Conservation (phyloP, 2,797 vertebrate genomes). For the Urosaurus nigricauda region DNA sequence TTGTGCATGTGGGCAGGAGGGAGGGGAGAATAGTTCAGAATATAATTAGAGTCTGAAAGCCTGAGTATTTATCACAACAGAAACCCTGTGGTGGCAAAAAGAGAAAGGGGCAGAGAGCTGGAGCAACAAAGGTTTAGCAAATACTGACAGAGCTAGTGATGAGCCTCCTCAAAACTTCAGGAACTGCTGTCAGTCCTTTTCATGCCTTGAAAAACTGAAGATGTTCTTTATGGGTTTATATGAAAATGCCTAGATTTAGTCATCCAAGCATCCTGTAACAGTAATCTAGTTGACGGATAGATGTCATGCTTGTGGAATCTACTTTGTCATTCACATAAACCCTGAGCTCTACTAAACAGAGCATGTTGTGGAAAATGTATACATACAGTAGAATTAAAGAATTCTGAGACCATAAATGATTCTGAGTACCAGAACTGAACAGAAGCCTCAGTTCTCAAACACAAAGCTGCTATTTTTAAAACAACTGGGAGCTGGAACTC, state of each 20-base stretch:
- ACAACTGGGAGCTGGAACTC: background rate
- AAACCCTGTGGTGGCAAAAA: background rate
- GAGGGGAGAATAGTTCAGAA: background rate
- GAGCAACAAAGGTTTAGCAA: background rate
- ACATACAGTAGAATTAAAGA: background rate
- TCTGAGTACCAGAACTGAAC: background rate
- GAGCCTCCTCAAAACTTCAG: background rate
- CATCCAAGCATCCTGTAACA: background rate
- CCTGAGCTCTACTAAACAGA: background rate
- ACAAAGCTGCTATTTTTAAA: background rate
- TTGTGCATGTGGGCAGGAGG: background rate
- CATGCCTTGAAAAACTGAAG: background rate
- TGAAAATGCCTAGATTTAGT: background rate
- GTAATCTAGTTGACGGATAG: background rate
- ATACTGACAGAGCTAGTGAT: background rate
- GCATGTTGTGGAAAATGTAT: background rate
- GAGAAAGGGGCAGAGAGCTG: background rate
- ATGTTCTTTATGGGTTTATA: background rate
- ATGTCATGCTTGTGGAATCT: background rate
- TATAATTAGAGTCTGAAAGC: slow-evolving; percentile 9
- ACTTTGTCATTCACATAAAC: background rate
- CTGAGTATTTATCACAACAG: background rate
- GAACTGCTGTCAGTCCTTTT: background rate
- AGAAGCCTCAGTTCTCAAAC: background rate
- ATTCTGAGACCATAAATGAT: background rate